Evolutionary conservation across 2,888 invertebrate genomes (phyloP).

Genomic region (Clanis bilineata): DNA sequence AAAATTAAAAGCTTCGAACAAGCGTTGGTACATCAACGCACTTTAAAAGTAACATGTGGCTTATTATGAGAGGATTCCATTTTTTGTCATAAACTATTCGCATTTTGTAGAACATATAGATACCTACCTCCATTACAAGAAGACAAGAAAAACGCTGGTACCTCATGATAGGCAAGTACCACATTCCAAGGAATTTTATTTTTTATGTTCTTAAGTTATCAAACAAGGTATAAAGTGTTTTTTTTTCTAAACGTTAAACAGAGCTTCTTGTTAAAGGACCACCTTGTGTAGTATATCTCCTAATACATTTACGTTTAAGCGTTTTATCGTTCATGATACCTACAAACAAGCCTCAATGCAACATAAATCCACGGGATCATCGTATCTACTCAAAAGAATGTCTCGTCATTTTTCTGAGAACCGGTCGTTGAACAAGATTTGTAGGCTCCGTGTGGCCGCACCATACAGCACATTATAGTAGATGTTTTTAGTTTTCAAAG

Average conservation of each 20-base stretch:
- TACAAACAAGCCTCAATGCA: constrained; percentile 15
- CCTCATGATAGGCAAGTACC: neutral
- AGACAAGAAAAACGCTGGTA: neutral
- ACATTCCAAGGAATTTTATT: neutral
- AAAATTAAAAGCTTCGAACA: constrained; percentile 5
- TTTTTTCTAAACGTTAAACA: constrained; percentile 44
- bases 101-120: neutral
- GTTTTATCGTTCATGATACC: neutral
- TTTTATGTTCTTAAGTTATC: neutral
- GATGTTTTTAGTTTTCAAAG: constrained; percentile 52
- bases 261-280: constrained; percentile 37
- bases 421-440: constrained; percentile 58
- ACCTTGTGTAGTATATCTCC: constrained; percentile 10
- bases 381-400: constrained; percentile 51
- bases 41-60: neutral
- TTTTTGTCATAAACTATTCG: neutral
- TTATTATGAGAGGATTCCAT: neutral
- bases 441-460: constrained; percentile 28
- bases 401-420: constrained; percentile 68
- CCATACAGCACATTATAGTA: constrained; percentile 54
- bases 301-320: neutral
- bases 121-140: neutral
- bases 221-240: constrained; percentile 26
- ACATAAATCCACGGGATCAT: constrained; percentile 28
- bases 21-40: neutral